Evolutionary conservation across 1,140 invertebrate genomes (phyloP), one percentile per base, ranked within the genome.

Genomic region (Zaprionus inermis): DNA sequence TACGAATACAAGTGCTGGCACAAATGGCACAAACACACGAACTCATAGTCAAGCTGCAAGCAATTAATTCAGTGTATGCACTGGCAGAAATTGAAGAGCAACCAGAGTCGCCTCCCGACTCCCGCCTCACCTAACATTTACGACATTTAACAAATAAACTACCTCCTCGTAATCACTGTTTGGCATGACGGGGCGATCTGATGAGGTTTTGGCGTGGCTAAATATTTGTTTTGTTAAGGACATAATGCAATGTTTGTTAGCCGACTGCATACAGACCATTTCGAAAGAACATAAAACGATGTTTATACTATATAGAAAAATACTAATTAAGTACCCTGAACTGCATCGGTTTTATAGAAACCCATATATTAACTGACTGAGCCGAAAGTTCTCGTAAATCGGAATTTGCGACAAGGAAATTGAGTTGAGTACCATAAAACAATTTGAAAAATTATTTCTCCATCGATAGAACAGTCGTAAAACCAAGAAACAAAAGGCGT

Each of bases 41-140:
- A 41, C 9, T 9, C 30, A 32, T 38, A 63, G 60, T 79, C 60
- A 67, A 81, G 79, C 74, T 70, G 51, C 61, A 74, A 81, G 79
- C 79, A 81, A 81, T 81, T 81, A 81, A 81, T 82, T 81, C 78
- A 54, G 51, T 38, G 58, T 51, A 70, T 78, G 79, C 79, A 81
- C 79, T 81, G 52, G 74, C 6, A 74, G 57, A 81, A 78, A 81
- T 58, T 81, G 79, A 81, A 81, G 79, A 71, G 71, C 60, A 46
- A 46, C 46, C 61, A 41, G 49, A 46, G 51, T 34, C 41, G 52
- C 44, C 49, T 59, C 76, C 52, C 41, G 61, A 22, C 11, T 49
- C 49, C 66, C 38, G 44, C 61, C 24, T 3, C 10, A 24, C 18
- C 24, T 28, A 0, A 28, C 24, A 3, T 28, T 5, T 28, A 28